Base-by-base conservation (phyloP, 2,888 invertebrate species). In the Hypomecis punctinalis region DNA sequence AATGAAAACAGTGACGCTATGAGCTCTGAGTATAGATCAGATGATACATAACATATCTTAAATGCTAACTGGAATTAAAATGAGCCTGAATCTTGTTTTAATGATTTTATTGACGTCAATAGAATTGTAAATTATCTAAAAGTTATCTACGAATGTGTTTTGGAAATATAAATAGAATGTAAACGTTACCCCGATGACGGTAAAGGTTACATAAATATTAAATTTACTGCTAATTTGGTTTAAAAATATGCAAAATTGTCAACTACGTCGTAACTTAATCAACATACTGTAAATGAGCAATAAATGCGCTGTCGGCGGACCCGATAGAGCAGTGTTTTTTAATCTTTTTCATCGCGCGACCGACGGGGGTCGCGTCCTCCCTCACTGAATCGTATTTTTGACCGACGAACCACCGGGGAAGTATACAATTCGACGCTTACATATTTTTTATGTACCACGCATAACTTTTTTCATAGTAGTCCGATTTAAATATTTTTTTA, bases 91-190 rank as follows among this genome's bases (percentile, higher is more conserved):
- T 37, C 33, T 40, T 56, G 56, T 47, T 47, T 56, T 56, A 46
- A 47, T 54, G 45, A 45, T 56, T 11, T 23, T 11, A 40, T 5
- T 23, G 10, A 56, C 56, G 47, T 40, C 47, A 56, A 40, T 23
- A 10, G 39, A 39, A 47, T 39, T 43, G 45, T 39, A 60, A 60
- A 60, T 60, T 40, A 52, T 23, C 5, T 40, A 10, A 40, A 40
- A 40, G 23, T 40, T 7, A 10, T 23, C 6, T 51, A 37, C 10
- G 39, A 39, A 13, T 13, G 37, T 51, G 13, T 10, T 40, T 39
- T 46, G 52, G 0, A 45, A 52, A 60, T 48, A 36, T 54, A 45
- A 55, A 35, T 48, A 39, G 43, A 61, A 54, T 48, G 36, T 5
- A 23, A 43, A 52, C 10, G 23, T 52, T 52, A 52, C 52, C 23